Conservation (phyloP, 2,888 invertebrate species). For the Nineta flava region DNA sequence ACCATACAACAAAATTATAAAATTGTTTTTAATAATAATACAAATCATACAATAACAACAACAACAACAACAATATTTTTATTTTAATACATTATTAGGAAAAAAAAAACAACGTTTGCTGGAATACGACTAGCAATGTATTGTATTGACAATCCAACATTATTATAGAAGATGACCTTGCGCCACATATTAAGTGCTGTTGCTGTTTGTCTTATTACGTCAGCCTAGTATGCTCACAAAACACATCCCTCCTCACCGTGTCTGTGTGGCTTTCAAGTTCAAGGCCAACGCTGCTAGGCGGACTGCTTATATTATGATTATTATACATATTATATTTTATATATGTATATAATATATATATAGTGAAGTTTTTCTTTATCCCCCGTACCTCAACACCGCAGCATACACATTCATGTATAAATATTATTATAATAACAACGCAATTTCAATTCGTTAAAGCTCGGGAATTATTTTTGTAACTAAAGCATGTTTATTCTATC, state of each 20-base stretch:
- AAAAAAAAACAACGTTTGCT: no score
- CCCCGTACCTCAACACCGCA: background rate
- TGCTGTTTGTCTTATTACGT: constrained; percentile 2
- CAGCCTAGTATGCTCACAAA: background rate
- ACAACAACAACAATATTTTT: no score
- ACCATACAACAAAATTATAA: no score
- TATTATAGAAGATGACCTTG: constrained; percentile 1
- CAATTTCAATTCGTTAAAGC: background rate
- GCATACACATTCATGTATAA: background rate
- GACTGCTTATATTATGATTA: background rate
- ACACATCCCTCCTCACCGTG: constrained; percentile 1
- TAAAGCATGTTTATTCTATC: background rate
- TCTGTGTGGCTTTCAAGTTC: constrained; percentile 4
- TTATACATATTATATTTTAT: background rate
- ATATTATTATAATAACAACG: background rate
- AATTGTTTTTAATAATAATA: no score
- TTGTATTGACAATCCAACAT: constrained; percentile 1
- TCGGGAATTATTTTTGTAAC: background rate
- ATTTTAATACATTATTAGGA: no score
- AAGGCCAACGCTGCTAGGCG: constrained; percentile 2
- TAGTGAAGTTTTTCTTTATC: background rate
- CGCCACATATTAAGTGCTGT: constrained; percentile 4
- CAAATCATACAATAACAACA: no score
- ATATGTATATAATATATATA: no score
- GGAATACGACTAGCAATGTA: no score